Evolutionary conservation across 2,113 vertebrate species (phyloP), one percentile per base, ranked within the genome.

Genomic region (Gambusia affinis): DNA sequence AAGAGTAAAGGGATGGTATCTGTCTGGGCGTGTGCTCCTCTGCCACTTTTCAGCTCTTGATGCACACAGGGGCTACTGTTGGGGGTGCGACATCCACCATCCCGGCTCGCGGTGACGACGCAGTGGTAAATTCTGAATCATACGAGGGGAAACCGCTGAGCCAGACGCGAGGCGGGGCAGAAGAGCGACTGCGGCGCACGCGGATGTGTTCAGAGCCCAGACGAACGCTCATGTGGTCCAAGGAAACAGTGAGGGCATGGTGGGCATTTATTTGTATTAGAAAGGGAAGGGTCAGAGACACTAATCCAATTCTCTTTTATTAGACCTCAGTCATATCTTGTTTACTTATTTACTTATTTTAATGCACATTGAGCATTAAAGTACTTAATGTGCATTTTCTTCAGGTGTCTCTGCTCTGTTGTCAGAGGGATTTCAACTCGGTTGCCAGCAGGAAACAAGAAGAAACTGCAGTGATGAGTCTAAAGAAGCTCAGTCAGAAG

Each of bases 231-330:
- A 44, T 35, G 78, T 78, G 64, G 76, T 27, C 70, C 70, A 22
- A 68, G 67, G 79, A 70, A 87, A 67, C 82, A 87, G 72, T 74
- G 72, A 35, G 67, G 78, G 80, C 73, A 70, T 62, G 64, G 64
- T 65, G 65, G 85, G 71, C 88, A 88, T 90, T 78, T 64, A 85
- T 89, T 72, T 75, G 70, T 77, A 87, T 85, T 85, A 81, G 67
- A 86, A 47, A 1, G n/a, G 42, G 70, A 69, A 64, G 67, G 77
- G 72, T 85, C 77, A 91, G 76, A 64, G 73, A 68, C 73, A 69
- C 66, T 90, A 88, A 93, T 85, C 76, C 78, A 89, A 82, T 89
- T 88, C 70, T 81, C 67, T 84, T 86, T 82, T 88, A 90, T 91
- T 89, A 88, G 89, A 89, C 76, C 63, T 64, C 67, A 60, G 75